Conservation (phyloP, 2,888 invertebrate species). For the Zootermopsis nevadensis region DNA sequence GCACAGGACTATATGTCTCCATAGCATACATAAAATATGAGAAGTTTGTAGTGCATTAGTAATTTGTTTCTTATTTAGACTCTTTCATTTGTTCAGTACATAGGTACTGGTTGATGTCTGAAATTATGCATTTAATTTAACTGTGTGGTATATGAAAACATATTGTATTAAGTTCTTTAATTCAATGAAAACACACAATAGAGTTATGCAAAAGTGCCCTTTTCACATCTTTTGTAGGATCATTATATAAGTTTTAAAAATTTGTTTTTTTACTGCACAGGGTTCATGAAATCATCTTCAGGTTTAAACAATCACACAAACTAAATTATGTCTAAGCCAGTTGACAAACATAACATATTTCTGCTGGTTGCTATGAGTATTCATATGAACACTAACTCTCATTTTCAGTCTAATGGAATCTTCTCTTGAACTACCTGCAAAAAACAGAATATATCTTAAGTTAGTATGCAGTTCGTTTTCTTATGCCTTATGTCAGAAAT, state of each 20-base stretch:
- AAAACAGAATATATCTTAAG: background rate
- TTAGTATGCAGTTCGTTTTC: too few species aligned
- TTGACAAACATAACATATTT: constrained; percentile 4
- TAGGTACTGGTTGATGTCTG: too few species aligned
- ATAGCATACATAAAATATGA: too few species aligned
- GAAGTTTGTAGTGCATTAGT: too few species aligned
- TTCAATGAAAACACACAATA: background rate
- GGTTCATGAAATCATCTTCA: constrained; percentile 23
- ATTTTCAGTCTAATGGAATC: constrained; percentile 56
- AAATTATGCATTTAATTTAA: too few species aligned
- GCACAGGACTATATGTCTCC: too few species aligned
- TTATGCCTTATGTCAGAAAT: too few species aligned
- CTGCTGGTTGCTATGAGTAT: background rate
- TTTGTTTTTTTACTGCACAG: background rate
- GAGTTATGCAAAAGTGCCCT: constrained; percentile 28
- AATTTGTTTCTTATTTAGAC: too few species aligned
- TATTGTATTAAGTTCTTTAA: background rate
- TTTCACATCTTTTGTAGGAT: constrained; percentile 32
- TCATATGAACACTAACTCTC: constrained; percentile 1
- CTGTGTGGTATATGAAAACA: background rate
- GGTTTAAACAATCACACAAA: constrained; percentile 32
- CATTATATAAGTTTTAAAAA: constrained; percentile 20
- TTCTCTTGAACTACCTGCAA: constrained; percentile 57
- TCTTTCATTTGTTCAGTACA: too few species aligned
- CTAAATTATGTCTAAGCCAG: constrained; percentile 2